Evolutionary conservation across 2,888 invertebrate genomes (phyloP).

Genomic region (Drosophila meridionalis): DNA sequence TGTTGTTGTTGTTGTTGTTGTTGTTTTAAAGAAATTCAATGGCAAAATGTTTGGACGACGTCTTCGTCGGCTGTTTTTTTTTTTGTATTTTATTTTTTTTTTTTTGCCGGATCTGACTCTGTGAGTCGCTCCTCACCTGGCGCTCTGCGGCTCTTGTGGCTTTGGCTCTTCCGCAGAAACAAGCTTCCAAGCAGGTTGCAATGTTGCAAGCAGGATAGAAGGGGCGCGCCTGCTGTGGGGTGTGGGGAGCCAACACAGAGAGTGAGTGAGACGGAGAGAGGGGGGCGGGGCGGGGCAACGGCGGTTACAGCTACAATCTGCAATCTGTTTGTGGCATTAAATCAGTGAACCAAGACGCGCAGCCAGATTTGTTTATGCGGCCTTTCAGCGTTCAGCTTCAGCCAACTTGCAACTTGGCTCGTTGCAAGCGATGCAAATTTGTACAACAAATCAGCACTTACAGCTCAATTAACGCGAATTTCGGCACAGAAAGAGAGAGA

Average conservation of each 20-base stretch:
- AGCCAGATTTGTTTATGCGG: constrained; percentile 78
- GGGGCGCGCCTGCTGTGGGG: constrained; percentile 37
- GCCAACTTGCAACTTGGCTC: constrained; percentile 15
- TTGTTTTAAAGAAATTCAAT: constrained; percentile 63
- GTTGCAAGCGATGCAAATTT: constrained; percentile 69
- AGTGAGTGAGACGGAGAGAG: background rate
- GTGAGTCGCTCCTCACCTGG: constrained; percentile 28
- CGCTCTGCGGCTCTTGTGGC: constrained; percentile 23
- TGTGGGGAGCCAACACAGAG: background rate
- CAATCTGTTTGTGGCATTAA: constrained; percentile 81
- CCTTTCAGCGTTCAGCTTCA: constrained; percentile 27
- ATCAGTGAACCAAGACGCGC: constrained; percentile 80
- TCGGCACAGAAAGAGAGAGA: constrained; percentile 14
- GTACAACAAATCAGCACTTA: constrained; percentile 72
- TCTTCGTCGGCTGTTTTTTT: constrained; percentile 29
- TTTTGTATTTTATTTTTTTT: constrained; percentile 16
- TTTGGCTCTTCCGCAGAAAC: constrained; percentile 76
- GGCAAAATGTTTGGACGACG: constrained; percentile 62
- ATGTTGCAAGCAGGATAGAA: constrained; percentile 42
- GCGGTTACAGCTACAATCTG: constrained; percentile 63
- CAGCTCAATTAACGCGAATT: constrained; percentile 70
- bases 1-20: constrained; percentile 44
- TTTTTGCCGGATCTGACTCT: constrained; percentile 55
- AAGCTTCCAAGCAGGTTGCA: constrained; percentile 75
- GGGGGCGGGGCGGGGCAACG: constrained; percentile 1